Evolutionary conservation across 1,140 invertebrate genomes (phyloP), one percentile per base, ranked within the genome.

Genomic region (Nylanderia fulva): DNA sequence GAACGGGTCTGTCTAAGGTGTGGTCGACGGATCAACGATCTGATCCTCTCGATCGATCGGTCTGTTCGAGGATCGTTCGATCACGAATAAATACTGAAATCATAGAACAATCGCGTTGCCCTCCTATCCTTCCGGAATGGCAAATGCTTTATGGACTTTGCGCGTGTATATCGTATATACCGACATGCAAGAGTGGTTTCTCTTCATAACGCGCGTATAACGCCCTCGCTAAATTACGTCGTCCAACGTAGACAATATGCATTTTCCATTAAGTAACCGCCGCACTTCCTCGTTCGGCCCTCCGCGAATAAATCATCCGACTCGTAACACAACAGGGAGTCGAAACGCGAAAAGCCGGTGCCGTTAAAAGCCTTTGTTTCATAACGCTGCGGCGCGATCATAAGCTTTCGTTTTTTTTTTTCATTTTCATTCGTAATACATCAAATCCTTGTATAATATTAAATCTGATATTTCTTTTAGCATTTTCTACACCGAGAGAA

Each of bases 21-120:
- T 80, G 64, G 77, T 69, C 77, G 77, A 80, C n/a, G 77, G 77
- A 71, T 80, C 77, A 71, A 71, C 64, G 64, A 56, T 69, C 77
- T 71, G 54, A 77, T 24, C 33, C 45, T 56, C 77, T 80, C 75
- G 61, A 80, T 42, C 21, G 33, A 71, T 71, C 63, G 39, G 18
- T 6, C 15, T 69, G 9, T 56, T 56, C 7, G 42, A 4, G 64
- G 13, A 39, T 68, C 36, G 33, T n/a, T 64, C 76, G 64, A 71
- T 45, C 48, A 27, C 66, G 48, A 80, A 71, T 71, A 80, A 69
- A 80, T 80, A 69, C 36, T 42, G 24, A 71, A 80, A 58, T 71
- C 77, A 21, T 58, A 69, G 48, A 80, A 80, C 52, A 80, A 80
- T 80, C 76, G 76, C n/a, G 21, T 29, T 66, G 33, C 15, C 29